Conservation (phyloP, 92 coral and sea anemone genomes). For the Epizoanthus scotinus region DNA sequence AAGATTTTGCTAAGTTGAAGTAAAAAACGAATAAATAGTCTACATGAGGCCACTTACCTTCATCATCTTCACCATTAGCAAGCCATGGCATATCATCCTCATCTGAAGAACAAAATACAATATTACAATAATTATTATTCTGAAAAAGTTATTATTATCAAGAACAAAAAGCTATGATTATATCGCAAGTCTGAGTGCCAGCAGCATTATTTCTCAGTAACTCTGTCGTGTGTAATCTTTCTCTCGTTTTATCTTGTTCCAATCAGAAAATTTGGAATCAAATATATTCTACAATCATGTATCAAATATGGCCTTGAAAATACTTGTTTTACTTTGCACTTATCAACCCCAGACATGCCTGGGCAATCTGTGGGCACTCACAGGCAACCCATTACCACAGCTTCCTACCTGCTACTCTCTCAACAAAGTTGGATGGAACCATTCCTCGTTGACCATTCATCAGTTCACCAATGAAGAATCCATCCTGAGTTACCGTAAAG, state of each 20-base stretch:
- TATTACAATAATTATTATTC: not conserved
- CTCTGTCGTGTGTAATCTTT: no score
- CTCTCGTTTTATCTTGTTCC: no score
- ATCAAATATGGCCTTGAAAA: no score
- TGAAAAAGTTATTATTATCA: not conserved
- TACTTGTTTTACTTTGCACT: no score
- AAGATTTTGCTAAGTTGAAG: not conserved
- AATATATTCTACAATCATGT: no score
- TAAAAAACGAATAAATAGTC: not conserved
- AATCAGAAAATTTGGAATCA: no score
- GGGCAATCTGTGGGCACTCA: not conserved
- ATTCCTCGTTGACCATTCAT: conserved; percentile 97
- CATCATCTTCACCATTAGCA: conserved; percentile 70
- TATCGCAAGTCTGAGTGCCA: no score
- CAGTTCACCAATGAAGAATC: conserved; percentile 87
- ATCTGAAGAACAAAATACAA: conserved; percentile 40
- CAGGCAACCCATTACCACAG: not conserved
- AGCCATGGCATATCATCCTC: conserved; percentile 76
- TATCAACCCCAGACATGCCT: not conserved
- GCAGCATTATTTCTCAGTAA: no score
- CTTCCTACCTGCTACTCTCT: conserved; percentile 84
- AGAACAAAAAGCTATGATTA: not conserved
- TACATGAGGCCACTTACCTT: conserved; percentile 33
- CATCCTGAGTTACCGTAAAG: conserved; percentile 67
- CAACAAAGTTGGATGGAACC: conserved; percentile 98